These are phyloP conservation scores for Brenthis hecate DNA, from an alignment of 2,888 invertebrate genomes.

Conservation along the genomic window DNA sequence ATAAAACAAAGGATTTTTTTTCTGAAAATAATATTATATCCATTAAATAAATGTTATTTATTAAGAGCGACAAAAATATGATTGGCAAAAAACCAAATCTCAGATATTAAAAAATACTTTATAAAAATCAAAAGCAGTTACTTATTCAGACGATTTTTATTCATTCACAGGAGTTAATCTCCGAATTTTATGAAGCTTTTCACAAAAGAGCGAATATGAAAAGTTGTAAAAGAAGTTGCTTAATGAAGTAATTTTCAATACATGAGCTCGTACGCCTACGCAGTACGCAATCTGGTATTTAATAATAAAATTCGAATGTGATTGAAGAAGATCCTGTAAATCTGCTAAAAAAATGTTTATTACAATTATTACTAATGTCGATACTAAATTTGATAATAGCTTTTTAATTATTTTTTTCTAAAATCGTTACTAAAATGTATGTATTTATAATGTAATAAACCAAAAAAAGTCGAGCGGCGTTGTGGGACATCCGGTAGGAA, in stretches of 20 bases:
- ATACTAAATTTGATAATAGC: too few relatives aligned
- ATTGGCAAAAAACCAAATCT: not conserved
- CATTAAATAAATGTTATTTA: conserved; percentile 3
- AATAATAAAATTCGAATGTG: not conserved
- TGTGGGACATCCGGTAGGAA: too few relatives aligned
- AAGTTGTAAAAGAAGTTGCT: conserved; percentile 4
- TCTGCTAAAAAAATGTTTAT: too few relatives aligned
- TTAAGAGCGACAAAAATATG: not conserved
- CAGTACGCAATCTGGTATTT: not conserved
- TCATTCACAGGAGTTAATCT: conserved; percentile 1
- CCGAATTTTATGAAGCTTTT: conserved; percentile 6
- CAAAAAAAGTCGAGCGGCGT: too few relatives aligned
- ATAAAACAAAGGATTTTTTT: too few relatives aligned
- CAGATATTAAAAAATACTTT: conserved; percentile 5
- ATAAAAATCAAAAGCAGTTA: not conserved
- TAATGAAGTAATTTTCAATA: conserved; percentile 19
- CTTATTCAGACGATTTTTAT: conserved; percentile 4
- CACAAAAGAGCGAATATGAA: conserved; percentile 2
- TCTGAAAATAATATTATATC: not conserved
- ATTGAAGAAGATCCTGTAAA: too few relatives aligned
- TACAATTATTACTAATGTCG: too few relatives aligned
- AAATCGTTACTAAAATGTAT: too few relatives aligned
- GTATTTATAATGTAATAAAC: too few relatives aligned
- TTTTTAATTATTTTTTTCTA: too few relatives aligned
- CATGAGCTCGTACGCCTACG: not conserved